phyloP scores from a whole-genome alignment of 2,888 invertebrate genomes.

The Hecatera dysodea region DNA sequence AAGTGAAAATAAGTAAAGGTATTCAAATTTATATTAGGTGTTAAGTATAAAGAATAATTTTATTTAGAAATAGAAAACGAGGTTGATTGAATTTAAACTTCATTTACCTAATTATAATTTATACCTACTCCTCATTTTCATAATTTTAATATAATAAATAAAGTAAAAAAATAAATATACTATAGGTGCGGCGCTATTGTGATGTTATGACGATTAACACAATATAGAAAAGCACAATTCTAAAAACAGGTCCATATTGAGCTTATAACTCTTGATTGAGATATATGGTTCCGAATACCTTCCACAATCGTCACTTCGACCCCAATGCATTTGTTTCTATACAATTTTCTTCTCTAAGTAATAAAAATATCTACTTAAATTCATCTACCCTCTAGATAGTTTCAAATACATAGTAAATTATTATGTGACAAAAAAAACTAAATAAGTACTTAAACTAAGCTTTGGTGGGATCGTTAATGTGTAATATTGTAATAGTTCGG shows the following conservation, averaged over 20 bases:
- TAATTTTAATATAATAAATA: neutral
- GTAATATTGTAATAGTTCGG: conserved; percentile 80
- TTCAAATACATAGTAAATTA: conserved; percentile 70
- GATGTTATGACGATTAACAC: neutral
- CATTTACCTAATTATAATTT: neutral
- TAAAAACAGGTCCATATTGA: too few relatives aligned
- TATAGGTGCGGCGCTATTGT: neutral
- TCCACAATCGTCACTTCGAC: conserved; percentile 23
- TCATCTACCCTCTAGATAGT: conserved; percentile 72
- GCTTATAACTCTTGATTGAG: too few relatives aligned
- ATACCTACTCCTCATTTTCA: neutral
- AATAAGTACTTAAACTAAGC: conserved; percentile 88
- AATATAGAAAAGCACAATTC: too few relatives aligned
- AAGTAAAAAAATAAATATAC: neutral
- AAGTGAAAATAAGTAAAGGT: conserved; percentile 4
- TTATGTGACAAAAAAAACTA: conserved; percentile 80
- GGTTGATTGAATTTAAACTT: neutral
- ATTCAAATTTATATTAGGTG: neutral
- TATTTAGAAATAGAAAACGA: neutral
- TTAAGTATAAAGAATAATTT: neutral
- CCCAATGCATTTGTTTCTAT: conserved; percentile 39
- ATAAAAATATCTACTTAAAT: conserved; percentile 73
- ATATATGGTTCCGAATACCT: neutral
- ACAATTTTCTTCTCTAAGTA: conserved; percentile 53
- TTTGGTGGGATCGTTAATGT: conserved; percentile 90